phyloP scores from a whole-genome alignment of 2,888 invertebrate genomes.

The Ethmia dodecea region DNA sequence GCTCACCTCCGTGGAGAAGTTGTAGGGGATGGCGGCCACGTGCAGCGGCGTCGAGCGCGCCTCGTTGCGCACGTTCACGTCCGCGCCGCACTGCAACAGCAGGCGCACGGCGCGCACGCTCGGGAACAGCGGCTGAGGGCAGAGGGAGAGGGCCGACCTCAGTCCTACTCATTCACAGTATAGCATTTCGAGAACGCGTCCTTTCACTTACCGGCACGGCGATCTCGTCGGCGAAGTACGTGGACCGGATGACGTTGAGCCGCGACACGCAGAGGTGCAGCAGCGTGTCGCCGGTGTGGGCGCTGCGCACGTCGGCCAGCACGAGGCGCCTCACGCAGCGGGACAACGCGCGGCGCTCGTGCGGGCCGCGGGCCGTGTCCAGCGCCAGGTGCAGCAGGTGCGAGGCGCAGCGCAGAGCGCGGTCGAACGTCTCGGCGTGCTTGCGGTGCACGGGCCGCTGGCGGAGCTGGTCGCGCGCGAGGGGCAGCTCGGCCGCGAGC shows the following conservation, averaged over 20 bases:
- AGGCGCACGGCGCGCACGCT: slow-evolving; percentile 81
- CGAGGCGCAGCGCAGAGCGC: slow-evolving; percentile 86
- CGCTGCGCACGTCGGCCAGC: slow-evolving; percentile 81
- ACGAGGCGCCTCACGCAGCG: slow-evolving; percentile 78
- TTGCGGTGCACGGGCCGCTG: slow-evolving; percentile 83
- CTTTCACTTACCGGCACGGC: slow-evolving; percentile 48
- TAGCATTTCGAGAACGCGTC: too few relatives aligned
- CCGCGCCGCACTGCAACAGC: slow-evolving; percentile 87
- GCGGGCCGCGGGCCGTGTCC: slow-evolving; percentile 72
- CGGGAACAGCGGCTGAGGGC: slow-evolving; percentile 84
- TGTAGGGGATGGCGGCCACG: slow-evolving; percentile 86
- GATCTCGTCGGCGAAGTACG: slow-evolving; percentile 85
- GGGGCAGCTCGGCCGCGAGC: slow-evolving; percentile 81
- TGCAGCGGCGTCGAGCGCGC: slow-evolving; percentile 89
- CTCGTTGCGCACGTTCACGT: slow-evolving; percentile 86
- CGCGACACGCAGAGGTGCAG: slow-evolving; percentile 90
- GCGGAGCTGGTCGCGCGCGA: slow-evolving; percentile 55
- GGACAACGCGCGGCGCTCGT: slow-evolving; percentile 45
- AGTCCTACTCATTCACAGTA: too few relatives aligned
- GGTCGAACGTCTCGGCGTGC: slow-evolving; percentile 90
- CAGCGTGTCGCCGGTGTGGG: slow-evolving; percentile 86
- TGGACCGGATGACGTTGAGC: slow-evolving; percentile 86
- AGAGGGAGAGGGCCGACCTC: not conserved
- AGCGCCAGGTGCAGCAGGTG: slow-evolving; percentile 86
- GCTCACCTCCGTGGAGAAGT: slow-evolving; percentile 72